Conservation (phyloP, 2,113 vertebrate species). For the Cynoglossus semilaevis region DNA sequence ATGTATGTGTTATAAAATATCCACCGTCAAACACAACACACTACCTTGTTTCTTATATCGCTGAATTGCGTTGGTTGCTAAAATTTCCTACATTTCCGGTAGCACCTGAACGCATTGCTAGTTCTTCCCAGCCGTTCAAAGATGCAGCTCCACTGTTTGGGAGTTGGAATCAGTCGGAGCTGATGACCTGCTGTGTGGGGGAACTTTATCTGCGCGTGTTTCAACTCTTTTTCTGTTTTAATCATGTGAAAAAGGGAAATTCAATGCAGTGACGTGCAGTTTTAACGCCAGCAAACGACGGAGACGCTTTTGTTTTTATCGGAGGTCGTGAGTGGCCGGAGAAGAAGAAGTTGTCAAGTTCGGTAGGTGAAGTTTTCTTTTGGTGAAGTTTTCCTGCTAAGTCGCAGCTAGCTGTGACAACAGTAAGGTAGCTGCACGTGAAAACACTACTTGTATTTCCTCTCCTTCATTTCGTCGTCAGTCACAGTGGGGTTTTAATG, state of each 20-base stretch:
- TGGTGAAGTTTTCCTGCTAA: constrained; percentile 18
- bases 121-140: constrained; percentile 17
- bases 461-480: neutral
- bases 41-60: too few relatives aligned
- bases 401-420: neutral
- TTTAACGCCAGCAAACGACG: neutral
- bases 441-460: neutral
- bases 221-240: constrained; percentile 21
- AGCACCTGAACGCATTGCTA: constrained; percentile 15
- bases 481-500: too few relatives aligned
- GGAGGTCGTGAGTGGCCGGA: constrained; percentile 3
- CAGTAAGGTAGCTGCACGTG: neutral
- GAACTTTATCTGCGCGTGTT: neutral
- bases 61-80: too few relatives aligned
- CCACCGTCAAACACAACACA: too few relatives aligned
- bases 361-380: constrained; percentile 42
- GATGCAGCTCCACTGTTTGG: constrained; percentile 20
- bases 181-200: constrained; percentile 21
- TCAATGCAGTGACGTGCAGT: constrained; percentile 6
- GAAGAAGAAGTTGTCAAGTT: constrained; percentile 35
- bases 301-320: neutral
- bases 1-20: too few relatives aligned
- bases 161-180: constrained; percentile 4
- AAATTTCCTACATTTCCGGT: constrained; percentile 3
- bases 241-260: constrained; percentile 52